Evolutionary conservation across 2,113 vertebrate genomes (phyloP), one percentile per base, ranked within the genome.

Genomic region (Sinocyclocheilus anshuiensis): DNA sequence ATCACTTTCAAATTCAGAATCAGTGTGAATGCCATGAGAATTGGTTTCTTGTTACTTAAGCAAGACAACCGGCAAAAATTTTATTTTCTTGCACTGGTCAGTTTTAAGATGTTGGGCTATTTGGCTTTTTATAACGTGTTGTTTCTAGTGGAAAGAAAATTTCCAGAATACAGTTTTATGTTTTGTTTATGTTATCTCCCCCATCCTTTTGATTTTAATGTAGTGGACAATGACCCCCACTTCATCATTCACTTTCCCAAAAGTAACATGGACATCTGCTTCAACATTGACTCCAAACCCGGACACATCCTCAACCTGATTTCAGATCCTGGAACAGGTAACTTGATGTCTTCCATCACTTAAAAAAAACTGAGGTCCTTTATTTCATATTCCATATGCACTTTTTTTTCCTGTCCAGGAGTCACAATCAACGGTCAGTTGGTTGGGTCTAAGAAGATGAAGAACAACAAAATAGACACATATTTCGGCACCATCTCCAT

Each of bases 181-280:
- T 9, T 8, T 42, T 42, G 6, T 45, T 45, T 45, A 45, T 45
- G 0, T 45, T 11, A 45, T 45, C 9, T 48, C 42, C 6, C 9
- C 29, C 9, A 36, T 85, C 22, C 88, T 63, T 48, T 88, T 78
- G 85, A 15, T 57, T 84, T 86, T 86, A 7, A 4, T 48, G 8
- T 92, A 99, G 98, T 99, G 92, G 98, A 99, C 63, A 97, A 96
- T 26, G 98, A 99, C 89, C 98, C 98, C 39, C 98, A 99, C 91
- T 99, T 99, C 95, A 97, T 97, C 91, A 92, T 99, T 87, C 93
- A 97, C 85, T 91, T 99, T 86, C 97, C 96, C 18, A 94, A 90
- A 79, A 96, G 90, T 48, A 94, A 97, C 86, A 93, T 88, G 88
- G 95, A 98, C 80, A 86, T 99, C 88, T 99, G 98, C 90, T 99